Conservation (phyloP, 1,140 invertebrate species). For the Drosophila biarmipes region DNA sequence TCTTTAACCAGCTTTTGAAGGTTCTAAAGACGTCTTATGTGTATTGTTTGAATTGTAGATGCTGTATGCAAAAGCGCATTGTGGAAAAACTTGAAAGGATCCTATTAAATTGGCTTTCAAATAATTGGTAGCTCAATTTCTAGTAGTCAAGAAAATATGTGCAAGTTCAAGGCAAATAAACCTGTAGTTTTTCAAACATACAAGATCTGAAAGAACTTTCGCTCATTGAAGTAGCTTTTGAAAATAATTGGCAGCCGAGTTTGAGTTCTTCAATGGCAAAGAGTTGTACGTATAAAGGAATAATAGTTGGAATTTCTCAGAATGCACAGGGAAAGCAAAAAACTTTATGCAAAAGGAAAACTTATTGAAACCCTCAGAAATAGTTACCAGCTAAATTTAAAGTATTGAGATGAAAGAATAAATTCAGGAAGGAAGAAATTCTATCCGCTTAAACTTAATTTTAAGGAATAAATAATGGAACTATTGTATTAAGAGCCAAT, state of each 20-base stretch:
- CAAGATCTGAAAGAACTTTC: constrained; percentile 4
- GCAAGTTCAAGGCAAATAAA: not conserved
- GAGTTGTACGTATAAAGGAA: not conserved
- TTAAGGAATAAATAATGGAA: no score
- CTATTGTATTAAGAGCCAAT: no score
- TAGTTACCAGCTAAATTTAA: not conserved
- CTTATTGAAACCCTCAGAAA: not conserved
- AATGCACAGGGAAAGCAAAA: not conserved
- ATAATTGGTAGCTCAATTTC: constrained; percentile 18
- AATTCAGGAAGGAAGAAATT: no score
- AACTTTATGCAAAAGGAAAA: not conserved
- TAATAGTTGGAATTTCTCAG: not conserved
- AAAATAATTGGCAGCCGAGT: constrained; percentile 29
- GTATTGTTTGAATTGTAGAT: not conserved
- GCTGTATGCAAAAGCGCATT: not conserved
- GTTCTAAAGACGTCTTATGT: no score
- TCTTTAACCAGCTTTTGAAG: no score
- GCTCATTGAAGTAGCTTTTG: constrained; percentile 11
- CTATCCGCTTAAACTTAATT: no score
- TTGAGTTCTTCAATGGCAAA: not conserved
- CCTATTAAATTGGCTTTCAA: constrained; percentile 3
- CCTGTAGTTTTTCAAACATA: not conserved
- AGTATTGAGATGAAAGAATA: not conserved
- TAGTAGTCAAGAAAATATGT: constrained; percentile 1
- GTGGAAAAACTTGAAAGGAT: not conserved